These are phyloP conservation scores for Borostomias antarcticus DNA, from an alignment of 2,797 vertebrate genomes.

Conservation along the genomic window DNA sequence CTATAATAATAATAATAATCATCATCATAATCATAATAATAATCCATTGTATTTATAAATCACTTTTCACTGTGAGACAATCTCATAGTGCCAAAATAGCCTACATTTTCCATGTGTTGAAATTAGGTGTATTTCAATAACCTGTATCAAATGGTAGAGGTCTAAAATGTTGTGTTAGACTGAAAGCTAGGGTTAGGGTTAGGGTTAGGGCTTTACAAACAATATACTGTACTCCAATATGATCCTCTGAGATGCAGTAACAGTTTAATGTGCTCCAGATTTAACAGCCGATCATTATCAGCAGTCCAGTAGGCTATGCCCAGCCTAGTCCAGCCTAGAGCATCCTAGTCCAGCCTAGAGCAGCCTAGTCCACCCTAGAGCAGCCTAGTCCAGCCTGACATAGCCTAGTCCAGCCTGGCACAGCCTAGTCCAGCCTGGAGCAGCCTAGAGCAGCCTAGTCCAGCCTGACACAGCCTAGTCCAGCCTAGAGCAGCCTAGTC, in stretches of 20 bases:
- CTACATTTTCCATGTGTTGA: too few relatives aligned
- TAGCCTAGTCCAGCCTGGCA: too few relatives aligned
- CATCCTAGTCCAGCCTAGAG: background rate
- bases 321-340: background rate
- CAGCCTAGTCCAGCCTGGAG: background rate
- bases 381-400: background rate
- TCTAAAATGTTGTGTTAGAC: too few relatives aligned
- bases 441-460: background rate
- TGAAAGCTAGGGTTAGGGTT: too few relatives aligned
- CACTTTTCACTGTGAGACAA: too few relatives aligned
- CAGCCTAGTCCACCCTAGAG: background rate
- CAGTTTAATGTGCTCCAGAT: background rate
- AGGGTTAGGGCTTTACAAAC: background rate
- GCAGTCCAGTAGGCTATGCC: background rate
- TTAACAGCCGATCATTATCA: background rate
- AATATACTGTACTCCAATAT: background rate
- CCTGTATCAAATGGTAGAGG: too few relatives aligned
- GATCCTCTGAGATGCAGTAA: background rate
- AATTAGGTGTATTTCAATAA: too few relatives aligned
- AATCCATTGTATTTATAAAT: too few relatives aligned
- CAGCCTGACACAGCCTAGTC: too few relatives aligned
- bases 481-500: background rate
- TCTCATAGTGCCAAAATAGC: too few relatives aligned
- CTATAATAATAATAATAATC: too few relatives aligned
- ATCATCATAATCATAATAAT: too few relatives aligned